Percentiles rank a stretch among this genome's conserved stretches.
phyloP scores from a whole-genome alignment of 2,113 vertebrate genomes.

The Siphamia tubifer region DNA sequence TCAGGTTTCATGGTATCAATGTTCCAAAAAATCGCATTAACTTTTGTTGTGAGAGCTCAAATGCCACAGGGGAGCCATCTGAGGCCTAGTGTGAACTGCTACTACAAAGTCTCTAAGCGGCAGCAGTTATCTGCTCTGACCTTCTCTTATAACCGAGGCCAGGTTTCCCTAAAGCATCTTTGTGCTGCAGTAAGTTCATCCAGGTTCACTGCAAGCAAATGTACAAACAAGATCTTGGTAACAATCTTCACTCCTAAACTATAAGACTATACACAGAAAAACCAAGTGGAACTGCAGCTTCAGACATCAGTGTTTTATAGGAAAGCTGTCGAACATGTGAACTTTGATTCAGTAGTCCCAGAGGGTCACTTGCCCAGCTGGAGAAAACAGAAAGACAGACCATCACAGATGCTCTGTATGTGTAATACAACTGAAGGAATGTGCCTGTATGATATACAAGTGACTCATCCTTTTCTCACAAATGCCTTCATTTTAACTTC shows the following conservation, averaged over 20 bases:
- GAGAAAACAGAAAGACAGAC: constrained; percentile 36
- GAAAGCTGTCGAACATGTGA: constrained; percentile 10
- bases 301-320: constrained; percentile 11
- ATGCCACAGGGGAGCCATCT: constrained; percentile 42
- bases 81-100: constrained; percentile 32
- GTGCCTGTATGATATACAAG: constrained; percentile 41
- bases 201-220: constrained; percentile 19
- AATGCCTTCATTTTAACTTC: constrained; percentile 57
- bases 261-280: constrained; percentile 21
- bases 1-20: constrained; percentile 22
- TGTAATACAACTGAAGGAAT: constrained; percentile 39
- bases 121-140: constrained; percentile 42
- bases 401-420: constrained; percentile 45
- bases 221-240: constrained; percentile 30
- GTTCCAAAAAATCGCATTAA: constrained; percentile 18
- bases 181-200: neutral
- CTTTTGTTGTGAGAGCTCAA: constrained; percentile 44
- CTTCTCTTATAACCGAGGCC: constrained; percentile 38
- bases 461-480: constrained; percentile 52
- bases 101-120: constrained; percentile 28
- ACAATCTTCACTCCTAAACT: neutral
- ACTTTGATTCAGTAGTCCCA: constrained; percentile 1
- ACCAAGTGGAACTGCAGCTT: constrained; percentile 11
- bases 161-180: constrained; percentile 34
- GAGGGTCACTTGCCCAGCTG: constrained; percentile 41